Conservation (phyloP, 1,140 invertebrate species). For the Fopius arisanus region DNA sequence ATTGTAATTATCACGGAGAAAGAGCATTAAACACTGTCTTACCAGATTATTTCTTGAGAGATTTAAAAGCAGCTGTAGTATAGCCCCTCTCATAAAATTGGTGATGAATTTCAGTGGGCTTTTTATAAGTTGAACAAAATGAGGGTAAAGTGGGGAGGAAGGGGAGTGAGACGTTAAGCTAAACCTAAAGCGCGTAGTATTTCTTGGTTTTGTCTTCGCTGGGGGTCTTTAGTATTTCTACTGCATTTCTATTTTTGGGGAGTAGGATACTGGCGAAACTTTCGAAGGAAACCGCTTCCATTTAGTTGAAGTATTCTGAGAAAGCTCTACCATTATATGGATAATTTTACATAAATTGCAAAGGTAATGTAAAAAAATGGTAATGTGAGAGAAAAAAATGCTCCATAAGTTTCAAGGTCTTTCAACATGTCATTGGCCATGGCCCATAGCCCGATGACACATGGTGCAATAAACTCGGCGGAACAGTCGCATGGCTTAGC, state of each 20-base stretch:
- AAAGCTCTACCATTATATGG: neutral
- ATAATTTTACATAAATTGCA: neutral
- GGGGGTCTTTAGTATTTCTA: slow-evolving; percentile 22
- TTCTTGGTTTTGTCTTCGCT: slow-evolving; percentile 21
- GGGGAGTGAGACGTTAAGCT: neutral
- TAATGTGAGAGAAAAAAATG: too few species aligned
- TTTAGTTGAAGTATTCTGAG: slow-evolving; percentile 18
- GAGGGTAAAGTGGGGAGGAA: neutral
- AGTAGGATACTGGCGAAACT: neutral
- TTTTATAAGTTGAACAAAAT: neutral
- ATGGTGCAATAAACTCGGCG: slow-evolving; percentile 9
- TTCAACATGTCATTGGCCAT: slow-evolving; percentile 12
- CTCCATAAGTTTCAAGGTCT: slow-evolving; percentile 15
- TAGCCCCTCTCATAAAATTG: too few species aligned
- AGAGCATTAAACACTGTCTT: too few species aligned
- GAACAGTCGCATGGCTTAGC: slow-evolving; percentile 19
- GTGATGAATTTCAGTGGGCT: neutral
- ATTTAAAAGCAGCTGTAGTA: too few species aligned
- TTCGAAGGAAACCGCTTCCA: neutral
- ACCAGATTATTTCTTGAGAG: too few species aligned
- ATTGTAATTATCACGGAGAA: too few species aligned
- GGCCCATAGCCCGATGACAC: slow-evolving; percentile 22
- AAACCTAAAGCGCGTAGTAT: neutral
- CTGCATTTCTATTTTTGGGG: slow-evolving; percentile 26
- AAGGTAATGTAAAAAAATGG: neutral